Conservation (phyloP, 2,797 vertebrate genomes). For the Liasis olivaceus region DNA sequence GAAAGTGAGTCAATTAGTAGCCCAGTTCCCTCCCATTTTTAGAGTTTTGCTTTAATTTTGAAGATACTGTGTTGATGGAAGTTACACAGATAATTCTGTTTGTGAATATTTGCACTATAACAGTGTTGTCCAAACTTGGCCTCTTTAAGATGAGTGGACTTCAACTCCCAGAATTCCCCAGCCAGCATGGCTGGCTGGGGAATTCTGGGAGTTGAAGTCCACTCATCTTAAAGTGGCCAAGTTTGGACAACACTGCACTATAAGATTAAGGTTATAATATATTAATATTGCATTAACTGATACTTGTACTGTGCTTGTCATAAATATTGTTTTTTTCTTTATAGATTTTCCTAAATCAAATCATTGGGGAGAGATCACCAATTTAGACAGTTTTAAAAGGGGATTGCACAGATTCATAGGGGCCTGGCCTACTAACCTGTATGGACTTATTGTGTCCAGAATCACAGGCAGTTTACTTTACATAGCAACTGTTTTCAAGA, state of each 20-base stretch:
- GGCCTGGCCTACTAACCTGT: neutral
- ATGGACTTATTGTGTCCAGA: neutral
- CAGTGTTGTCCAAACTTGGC: too few relatives aligned
- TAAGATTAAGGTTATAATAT: neutral
- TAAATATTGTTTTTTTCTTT: neutral
- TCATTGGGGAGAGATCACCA: neutral
- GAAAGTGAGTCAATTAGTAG: neutral
- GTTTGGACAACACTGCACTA: too few relatives aligned
- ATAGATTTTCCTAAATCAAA: neutral
- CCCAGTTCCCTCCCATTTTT: neutral
- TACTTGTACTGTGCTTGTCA: neutral
- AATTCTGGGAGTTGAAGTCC: too few relatives aligned
- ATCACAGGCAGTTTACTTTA: neutral
- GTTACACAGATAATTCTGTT: neutral
- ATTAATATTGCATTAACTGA: neutral
- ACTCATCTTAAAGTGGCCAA: too few relatives aligned
- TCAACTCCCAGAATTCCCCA: too few relatives aligned
- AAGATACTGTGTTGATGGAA: neutral
- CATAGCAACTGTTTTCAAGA: neutral
- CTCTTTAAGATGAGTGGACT: too few relatives aligned
- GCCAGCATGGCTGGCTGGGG: too few relatives aligned
- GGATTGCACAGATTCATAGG: neutral
- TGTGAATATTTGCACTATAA: neutral
- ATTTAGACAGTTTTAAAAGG: neutral
- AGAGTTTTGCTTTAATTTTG: neutral